These are phyloP conservation scores for Darevskia nairensis DNA, from an alignment of 2,797 vertebrate genomes.

Conservation along the genomic window DNA sequence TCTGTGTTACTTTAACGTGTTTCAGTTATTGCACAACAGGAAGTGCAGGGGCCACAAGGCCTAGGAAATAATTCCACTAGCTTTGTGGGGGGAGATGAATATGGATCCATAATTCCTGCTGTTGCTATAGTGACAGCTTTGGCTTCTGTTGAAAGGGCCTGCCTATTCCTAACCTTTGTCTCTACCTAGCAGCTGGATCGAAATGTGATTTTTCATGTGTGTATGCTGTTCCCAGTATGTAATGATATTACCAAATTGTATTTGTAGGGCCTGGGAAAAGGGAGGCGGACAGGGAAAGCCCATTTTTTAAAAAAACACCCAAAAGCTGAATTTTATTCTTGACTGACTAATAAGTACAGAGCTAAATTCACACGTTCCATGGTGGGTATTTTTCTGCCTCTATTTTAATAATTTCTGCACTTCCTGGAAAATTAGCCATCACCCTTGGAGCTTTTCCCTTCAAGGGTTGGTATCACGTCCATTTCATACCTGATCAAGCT, in stretches of 20 bases:
- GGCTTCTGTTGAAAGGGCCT: constrained; percentile 49
- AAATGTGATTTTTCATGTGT: constrained; percentile 50
- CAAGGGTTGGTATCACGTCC: constrained; percentile 43
- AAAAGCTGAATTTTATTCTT: constrained; percentile 21
- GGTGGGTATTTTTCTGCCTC: constrained; percentile 33
- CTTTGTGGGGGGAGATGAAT: constrained; percentile 51
- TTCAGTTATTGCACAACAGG: neutral
- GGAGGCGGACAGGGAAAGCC: neutral
- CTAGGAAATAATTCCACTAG: constrained; percentile 47
- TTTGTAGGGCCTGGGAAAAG: neutral
- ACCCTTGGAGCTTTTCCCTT: constrained; percentile 8
- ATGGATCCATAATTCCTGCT: neutral
- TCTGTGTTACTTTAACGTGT: accelerated
- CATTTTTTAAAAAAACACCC: constrained; percentile 3
- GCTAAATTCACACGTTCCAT: constrained; percentile 2
- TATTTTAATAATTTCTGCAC: constrained; percentile 29
- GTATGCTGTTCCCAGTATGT: constrained; percentile 35
- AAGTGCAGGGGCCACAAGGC: constrained; percentile 9
- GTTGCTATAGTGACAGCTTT: constrained; percentile 56
- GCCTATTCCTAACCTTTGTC: constrained; percentile 65
- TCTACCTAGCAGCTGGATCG: constrained; percentile 44
- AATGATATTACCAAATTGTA: neutral
- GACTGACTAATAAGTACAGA: constrained; percentile 22
- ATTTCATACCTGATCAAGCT: constrained; percentile 44
- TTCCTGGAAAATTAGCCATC: constrained; percentile 41